Percentiles rank a stretch among this genome's conserved stretches.
Evolutionary conservation across 1,140 invertebrate species (phyloP).

Genomic region (Drosophila rhopaloa): DNA sequence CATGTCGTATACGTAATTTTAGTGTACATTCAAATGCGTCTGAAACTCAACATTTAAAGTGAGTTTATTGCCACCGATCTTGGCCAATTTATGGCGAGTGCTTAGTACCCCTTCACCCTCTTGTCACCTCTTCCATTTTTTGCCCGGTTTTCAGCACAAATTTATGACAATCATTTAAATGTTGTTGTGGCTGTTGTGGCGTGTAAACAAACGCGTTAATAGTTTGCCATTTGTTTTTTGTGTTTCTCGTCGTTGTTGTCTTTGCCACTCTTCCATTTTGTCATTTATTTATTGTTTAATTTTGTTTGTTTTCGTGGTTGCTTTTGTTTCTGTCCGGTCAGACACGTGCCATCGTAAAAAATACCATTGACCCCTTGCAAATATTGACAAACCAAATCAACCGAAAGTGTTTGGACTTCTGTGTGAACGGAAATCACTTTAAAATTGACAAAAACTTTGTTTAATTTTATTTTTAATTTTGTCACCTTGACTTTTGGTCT

Average conservation of each 20-base stretch:
- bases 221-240: slow-evolving; percentile 71
- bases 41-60: neutral
- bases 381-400: slow-evolving; percentile 52
- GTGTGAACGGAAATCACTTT: slow-evolving; percentile 10
- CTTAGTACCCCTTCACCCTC: slow-evolving; percentile 3
- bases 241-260: slow-evolving; percentile 14
- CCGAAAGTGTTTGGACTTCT: slow-evolving; percentile 18
- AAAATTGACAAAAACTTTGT: neutral
- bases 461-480: slow-evolving; percentile 12
- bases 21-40: neutral
- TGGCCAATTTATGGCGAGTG: slow-evolving; percentile 17
- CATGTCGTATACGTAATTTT: slow-evolving; percentile 28
- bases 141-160: slow-evolving; percentile 35
- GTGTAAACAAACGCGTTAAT: slow-evolving; percentile 71
- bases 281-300: slow-evolving; percentile 66
- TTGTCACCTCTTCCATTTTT: slow-evolving; percentile 25
- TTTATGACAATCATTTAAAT: slow-evolving; percentile 65
- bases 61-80: slow-evolving; percentile 29
- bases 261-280: slow-evolving; percentile 54
- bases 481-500: slow-evolving; percentile 17
- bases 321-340: slow-evolving; percentile 25
- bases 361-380: slow-evolving; percentile 65
- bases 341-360: slow-evolving; percentile 71
- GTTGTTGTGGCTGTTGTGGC: slow-evolving; percentile 37
- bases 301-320: slow-evolving; percentile 40